Evolutionary conservation across 2,888 invertebrate genomes (phyloP).

Genomic region (Apotomis capreana): DNA sequence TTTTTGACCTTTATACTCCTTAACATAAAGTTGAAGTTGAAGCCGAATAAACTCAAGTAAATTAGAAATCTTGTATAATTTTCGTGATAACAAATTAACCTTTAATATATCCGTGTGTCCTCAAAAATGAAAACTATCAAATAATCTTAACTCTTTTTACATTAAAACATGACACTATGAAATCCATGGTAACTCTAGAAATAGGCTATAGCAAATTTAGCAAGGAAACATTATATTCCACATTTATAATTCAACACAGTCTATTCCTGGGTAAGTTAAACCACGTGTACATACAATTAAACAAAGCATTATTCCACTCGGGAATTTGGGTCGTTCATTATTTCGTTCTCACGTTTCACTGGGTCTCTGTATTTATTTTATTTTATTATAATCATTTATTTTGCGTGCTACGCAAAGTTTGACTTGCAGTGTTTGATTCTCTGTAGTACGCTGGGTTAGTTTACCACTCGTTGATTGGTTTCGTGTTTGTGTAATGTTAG

Average conservation of each 20-base stretch:
- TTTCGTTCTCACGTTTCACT: constrained; percentile 16
- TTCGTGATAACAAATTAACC: too few species aligned
- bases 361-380: background rate
- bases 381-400: background rate
- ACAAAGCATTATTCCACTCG: constrained; percentile 17
- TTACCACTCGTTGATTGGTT: too few species aligned
- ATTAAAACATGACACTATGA: too few species aligned
- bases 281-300: constrained; percentile 7
- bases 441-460: too few species aligned
- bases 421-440: background rate
- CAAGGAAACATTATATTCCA: background rate
- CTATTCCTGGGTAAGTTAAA: constrained; percentile 3
- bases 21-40: too few species aligned
- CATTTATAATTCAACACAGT: constrained; percentile 1
- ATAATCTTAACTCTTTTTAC: too few species aligned
- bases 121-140: too few species aligned
- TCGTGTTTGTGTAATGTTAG: too few species aligned
- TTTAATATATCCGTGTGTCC: too few species aligned
- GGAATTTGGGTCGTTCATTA: constrained; percentile 46
- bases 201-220: background rate
- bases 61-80: too few species aligned
- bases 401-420: background rate
- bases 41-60: too few species aligned
- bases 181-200: background rate
- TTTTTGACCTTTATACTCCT: too few species aligned